A percentile compares a stretch with the other conserved stretches of the same genome.
Conservation (phyloP, 1,140 invertebrate species). For the Leguminivora glycinivorella region DNA sequence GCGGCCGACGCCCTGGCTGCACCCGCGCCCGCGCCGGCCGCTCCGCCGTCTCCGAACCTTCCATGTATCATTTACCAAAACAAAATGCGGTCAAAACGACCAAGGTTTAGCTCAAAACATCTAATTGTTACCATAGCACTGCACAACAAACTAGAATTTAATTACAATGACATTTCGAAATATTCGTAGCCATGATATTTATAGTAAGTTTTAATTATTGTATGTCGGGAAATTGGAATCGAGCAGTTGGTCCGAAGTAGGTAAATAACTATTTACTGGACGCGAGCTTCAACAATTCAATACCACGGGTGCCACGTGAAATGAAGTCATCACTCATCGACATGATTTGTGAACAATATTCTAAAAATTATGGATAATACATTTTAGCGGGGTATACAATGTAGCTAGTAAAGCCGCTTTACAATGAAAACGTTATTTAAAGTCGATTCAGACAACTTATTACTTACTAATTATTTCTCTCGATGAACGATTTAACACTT, state of each 20-base stretch:
- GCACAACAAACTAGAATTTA: constrained; percentile 6
- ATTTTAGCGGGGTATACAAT: neutral
- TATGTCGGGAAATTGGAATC: neutral
- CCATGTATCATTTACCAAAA: neutral
- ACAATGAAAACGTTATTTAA: neutral
- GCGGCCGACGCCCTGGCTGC: no score
- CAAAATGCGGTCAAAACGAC: neutral
- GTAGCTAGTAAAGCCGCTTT: constrained; percentile 1
- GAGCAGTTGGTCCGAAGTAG: neutral
- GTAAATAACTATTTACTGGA: neutral
- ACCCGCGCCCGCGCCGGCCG: neutral
- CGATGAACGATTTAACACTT: neutral
- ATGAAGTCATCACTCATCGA: neutral
- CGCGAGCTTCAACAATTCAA: neutral
- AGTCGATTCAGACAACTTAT: neutral
- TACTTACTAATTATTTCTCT: neutral
- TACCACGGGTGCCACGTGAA: neutral
- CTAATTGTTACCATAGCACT: constrained; percentile 1
- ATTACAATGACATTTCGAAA: neutral
- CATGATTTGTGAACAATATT: neutral
- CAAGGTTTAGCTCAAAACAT: neutral
- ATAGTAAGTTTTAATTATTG: neutral
- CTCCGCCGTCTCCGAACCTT: constrained; percentile 11
- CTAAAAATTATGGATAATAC: neutral
- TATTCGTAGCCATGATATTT: neutral